Conservation (phyloP, 2,888 invertebrate species). For the Odontomyia ornata region DNA sequence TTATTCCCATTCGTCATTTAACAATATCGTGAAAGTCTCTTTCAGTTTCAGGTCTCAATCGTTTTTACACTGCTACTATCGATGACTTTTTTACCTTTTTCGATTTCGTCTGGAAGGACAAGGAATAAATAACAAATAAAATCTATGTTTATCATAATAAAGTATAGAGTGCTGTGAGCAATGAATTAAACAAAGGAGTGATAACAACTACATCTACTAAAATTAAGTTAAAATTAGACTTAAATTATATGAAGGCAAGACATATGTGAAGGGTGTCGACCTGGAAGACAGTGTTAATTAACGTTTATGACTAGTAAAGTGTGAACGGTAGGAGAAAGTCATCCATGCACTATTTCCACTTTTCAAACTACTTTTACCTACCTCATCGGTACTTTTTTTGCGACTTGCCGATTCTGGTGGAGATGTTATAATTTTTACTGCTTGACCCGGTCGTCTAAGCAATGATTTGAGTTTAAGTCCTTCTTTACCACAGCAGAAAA, state of each 20-base stretch:
- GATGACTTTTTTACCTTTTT: constrained; percentile 35
- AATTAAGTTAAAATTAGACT: too few relatives aligned
- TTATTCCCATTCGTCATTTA: background rate
- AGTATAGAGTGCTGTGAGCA: background rate
- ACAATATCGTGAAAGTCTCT: background rate
- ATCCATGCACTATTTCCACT: background rate
- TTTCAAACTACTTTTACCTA: constrained; percentile 40
- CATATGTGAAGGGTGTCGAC: too few relatives aligned
- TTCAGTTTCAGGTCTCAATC: background rate
- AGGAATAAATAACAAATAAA: background rate
- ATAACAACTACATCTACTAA: background rate
- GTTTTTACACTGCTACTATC: background rate
- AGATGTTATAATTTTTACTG: constrained; percentile 75
- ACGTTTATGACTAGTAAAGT: too few relatives aligned
- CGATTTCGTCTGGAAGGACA: constrained; percentile 10
- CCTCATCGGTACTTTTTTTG: constrained; percentile 47
- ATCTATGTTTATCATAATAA: background rate
- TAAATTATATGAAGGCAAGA: too few relatives aligned
- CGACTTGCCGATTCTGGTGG: constrained; percentile 62
- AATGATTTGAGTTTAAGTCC: constrained; percentile 55
- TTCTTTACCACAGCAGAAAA: constrained; percentile 61
- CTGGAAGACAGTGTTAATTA: too few relatives aligned
- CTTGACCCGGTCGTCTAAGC: constrained; percentile 71
- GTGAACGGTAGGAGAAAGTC: too few relatives aligned
- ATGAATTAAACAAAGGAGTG: background rate